Percentiles rank a stretch among this genome's conserved stretches.
Evolutionary conservation across 64 coral and sea anemone genomes (phyloP).

Genomic region (Porites australiensis): DNA sequence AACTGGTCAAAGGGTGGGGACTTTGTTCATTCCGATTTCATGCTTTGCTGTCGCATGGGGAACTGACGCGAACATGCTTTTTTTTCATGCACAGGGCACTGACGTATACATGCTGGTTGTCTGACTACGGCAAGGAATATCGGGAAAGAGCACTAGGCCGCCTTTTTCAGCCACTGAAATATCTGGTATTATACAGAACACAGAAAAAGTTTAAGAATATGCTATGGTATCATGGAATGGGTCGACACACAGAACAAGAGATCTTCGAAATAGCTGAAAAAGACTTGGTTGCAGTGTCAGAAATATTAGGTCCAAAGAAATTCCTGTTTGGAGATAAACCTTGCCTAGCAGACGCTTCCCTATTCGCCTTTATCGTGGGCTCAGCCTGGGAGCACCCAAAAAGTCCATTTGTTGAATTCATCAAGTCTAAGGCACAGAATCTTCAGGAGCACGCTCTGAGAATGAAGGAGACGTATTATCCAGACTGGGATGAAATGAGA

Average conservation of each 20-base stretch:
- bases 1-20: no score
- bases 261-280: constrained; percentile 43
- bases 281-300: constrained; percentile 52
- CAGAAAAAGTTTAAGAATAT: not conserved
- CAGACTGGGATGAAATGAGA: constrained; percentile 46
- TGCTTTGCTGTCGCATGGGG: no score
- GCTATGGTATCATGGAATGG: constrained; percentile 41
- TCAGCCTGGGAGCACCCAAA: constrained; percentile 9
- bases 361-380: constrained; percentile 21
- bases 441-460: constrained; percentile 21
- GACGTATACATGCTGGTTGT: not conserved
- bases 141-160: not conserved
- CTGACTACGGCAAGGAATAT: not conserved
- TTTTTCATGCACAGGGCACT: constrained; percentile 16
- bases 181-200: not conserved
- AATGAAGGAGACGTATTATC: constrained; percentile 56
- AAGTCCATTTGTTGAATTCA: constrained; percentile 5
- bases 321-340: constrained; percentile 72
- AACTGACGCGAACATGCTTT: no score
- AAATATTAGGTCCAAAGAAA: constrained; percentile 28
- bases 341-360: constrained; percentile 49
- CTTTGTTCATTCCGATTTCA: no score
- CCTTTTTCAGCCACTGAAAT: not conserved
- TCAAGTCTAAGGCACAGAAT: constrained; percentile 3
- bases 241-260: constrained; percentile 46